Evolutionary conservation across 1,140 invertebrate genomes (phyloP).

Genomic region (Hycleus cichorii): DNA sequence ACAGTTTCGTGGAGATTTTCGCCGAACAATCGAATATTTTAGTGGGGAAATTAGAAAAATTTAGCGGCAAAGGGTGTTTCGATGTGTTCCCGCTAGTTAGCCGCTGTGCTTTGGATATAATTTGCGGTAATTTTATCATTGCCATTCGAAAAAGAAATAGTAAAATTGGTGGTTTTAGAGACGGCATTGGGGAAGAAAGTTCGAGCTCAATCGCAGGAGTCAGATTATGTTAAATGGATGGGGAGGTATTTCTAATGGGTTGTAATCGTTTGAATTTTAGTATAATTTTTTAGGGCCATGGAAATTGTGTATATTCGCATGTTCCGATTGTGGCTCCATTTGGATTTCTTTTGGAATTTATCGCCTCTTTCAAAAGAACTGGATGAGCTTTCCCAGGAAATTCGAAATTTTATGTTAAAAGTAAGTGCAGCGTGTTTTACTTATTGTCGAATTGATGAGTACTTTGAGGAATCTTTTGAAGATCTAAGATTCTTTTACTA

Average conservation of each 20-base stretch:
- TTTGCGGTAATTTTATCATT: conserved; percentile 11
- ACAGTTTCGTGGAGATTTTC: conserved; percentile 24
- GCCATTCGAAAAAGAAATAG: not conserved
- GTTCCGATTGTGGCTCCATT: not conserved
- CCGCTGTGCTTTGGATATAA: conserved; percentile 13
- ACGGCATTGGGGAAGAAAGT: conserved; percentile 17
- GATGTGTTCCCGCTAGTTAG: conserved; percentile 13
- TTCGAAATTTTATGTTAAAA: not conserved
- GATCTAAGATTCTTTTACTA: too few species aligned
- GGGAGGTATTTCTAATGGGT: conserved; percentile 2
- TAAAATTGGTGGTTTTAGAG: conserved; percentile 9
- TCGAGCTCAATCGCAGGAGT: conserved; percentile 4
- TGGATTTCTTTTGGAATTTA: not conserved
- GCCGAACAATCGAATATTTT: conserved; percentile 16
- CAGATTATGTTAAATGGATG: conserved; percentile 5
- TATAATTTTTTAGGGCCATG: not conserved
- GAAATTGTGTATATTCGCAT: not conserved
- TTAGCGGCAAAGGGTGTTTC: conserved; percentile 7
- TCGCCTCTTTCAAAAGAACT: not conserved
- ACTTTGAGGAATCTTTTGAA: too few species aligned
- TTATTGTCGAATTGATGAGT: too few species aligned
- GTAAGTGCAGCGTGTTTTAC: too few species aligned
- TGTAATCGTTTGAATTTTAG: not conserved
- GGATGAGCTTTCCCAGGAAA: not conserved
- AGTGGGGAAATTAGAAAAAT: conserved; percentile 18